Percentiles rank a stretch among this genome's conserved stretches.
Evolutionary conservation across 2,888 invertebrate genomes (phyloP).

Genomic region (Drosophila mimica): DNA sequence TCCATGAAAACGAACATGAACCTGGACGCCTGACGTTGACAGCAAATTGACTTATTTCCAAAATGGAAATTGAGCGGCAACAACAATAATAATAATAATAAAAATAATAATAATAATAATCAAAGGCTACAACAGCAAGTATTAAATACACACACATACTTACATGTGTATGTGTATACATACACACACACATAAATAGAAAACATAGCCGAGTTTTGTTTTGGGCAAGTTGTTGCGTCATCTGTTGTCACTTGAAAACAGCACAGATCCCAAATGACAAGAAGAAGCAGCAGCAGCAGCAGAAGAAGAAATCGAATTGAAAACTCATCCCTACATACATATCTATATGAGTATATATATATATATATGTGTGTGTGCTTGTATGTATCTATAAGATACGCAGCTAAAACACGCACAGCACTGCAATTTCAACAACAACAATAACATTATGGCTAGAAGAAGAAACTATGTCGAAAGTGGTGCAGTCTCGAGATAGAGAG

Average conservation of each 20-base stretch:
- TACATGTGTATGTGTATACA: neutral
- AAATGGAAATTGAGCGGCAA: conserved; percentile 49
- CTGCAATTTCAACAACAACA: conserved; percentile 36
- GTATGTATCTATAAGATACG: conserved; percentile 25
- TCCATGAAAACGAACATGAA: neutral
- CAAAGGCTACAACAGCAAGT: conserved; percentile 6
- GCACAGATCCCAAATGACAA: conserved; percentile 29
- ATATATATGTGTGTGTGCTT: neutral
- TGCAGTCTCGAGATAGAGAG: neutral
- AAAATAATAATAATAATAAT: conserved; percentile 1
- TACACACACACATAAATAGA: conserved; percentile 36
- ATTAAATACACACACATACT: conserved; percentile 6
- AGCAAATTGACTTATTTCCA: conserved; percentile 56
- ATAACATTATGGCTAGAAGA: neutral
- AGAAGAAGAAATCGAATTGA: conserved; percentile 20
- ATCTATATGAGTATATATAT: neutral
- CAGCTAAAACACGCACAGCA: conserved; percentile 24
- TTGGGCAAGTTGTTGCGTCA: conserved; percentile 49
- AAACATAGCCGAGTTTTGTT: conserved; percentile 36
- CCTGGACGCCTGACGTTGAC: conserved; percentile 38
- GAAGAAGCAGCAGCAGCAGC: neutral
- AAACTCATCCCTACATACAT: conserved; percentile 18
- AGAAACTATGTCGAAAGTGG: conserved; percentile 1
- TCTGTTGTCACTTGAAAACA: conserved; percentile 52
- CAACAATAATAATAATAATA: conserved; percentile 18